Evolutionary conservation across 2,888 invertebrate species (phyloP).

Genomic region (Perizoma affinitatum): DNA sequence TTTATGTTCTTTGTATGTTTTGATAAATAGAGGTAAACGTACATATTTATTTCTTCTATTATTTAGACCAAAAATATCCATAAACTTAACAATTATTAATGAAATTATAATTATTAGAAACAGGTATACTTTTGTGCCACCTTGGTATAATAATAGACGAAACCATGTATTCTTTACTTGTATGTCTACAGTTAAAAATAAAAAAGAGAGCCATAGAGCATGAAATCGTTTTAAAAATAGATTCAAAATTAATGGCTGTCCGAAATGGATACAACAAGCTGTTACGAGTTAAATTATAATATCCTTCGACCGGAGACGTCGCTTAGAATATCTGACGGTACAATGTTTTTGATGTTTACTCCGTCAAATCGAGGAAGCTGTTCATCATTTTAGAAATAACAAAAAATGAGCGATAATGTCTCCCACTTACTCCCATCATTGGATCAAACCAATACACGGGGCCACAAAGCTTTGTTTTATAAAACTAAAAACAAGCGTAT

Average conservation of each 20-base stretch:
- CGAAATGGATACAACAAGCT: constrained; percentile 41
- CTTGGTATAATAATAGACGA: constrained; percentile 5
- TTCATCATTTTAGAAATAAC: not conserved
- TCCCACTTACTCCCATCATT: too few species aligned
- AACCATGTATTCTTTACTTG: constrained; percentile 10
- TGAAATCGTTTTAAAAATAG: constrained; percentile 45
- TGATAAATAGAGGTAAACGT: too few species aligned
- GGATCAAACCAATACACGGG: not conserved
- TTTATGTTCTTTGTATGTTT: too few species aligned
- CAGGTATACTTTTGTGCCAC: not conserved
- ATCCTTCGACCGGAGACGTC: constrained; percentile 34
- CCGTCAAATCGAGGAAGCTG: not conserved
- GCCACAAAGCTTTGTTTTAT: too few species aligned
- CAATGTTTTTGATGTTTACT: constrained; percentile 4
- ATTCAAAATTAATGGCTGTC: constrained; percentile 44
- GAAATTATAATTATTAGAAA: too few species aligned
- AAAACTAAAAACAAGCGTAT: too few species aligned
- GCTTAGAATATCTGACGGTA: constrained; percentile 7
- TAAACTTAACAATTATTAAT: too few species aligned
- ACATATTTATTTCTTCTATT: too few species aligned
- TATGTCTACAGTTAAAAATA: constrained; percentile 12
- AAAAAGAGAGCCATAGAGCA: constrained; percentile 2
- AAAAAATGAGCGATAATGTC: too few species aligned
- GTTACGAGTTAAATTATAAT: constrained; percentile 45
- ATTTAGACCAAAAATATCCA: too few species aligned